Base-by-base conservation (phyloP, 2,113 vertebrate species). In the Proterorhinus semilunaris region DNA sequence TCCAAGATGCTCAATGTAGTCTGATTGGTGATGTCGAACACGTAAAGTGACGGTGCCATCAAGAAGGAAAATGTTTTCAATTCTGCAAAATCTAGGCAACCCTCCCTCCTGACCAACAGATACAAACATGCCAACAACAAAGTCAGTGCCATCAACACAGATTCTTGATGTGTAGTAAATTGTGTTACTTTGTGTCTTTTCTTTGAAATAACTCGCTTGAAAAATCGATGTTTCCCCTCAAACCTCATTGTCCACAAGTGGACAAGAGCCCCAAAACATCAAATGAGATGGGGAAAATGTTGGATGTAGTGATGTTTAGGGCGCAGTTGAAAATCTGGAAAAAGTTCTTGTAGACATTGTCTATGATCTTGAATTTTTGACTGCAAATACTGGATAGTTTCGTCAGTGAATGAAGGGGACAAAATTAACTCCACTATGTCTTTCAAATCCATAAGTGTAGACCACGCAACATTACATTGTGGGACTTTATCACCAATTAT, bases 401-500 rank as follows among this genome's bases (percentile, higher is more conserved):
- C 21, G 21, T 21, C 21, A 21, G 21, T 21, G 21, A 21, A 21
- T 21, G 21, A 21, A 21, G 57, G 8, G 27, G 8, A 42, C 21
- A 59, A 10, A 0, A 59, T 13, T 6, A 59, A 7, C 27, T 59
- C 57, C 5, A 59, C 57, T 11, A 59, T 59, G 1, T 59, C 57
- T 13, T 61, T 44, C 10, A 61, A 61, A 36, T 61, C 57, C 57
- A 43, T 61, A 0, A 61, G 6, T 1, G 75, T 65, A 50, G 17
- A 10, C 69, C 64, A 68, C 50, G 75, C 64, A n/a, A 49, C 49
- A 71, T 77, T n/a, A 8, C n/a, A 6, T 21, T 21, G 21, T 21
- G 50, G 50, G 4, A 52, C 21, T 21, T 21, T 21, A 21, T 21
- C 21, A 21, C 21, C 69, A 55, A 71, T 53, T 6, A 76, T 52